A percentile compares a stretch with the other conserved stretches of the same genome.
phyloP scores from a whole-genome alignment of 2,797 vertebrate genomes.

The Ctenopoma multispine region DNA sequence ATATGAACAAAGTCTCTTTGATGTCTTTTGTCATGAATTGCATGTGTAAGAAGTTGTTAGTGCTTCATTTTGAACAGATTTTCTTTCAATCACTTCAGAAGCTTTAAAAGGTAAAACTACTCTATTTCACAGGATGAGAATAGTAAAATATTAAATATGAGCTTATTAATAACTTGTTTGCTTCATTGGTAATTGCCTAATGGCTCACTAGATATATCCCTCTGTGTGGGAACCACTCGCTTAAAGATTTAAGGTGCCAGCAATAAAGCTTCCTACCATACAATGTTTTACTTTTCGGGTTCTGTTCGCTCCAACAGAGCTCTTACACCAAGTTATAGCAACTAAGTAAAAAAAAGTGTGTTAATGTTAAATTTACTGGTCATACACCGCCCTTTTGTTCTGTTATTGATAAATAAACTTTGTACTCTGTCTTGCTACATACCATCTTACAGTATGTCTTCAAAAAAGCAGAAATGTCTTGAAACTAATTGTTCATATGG shows the following conservation, averaged over 20 bases:
- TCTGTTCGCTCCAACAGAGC: background rate
- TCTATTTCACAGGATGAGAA: background rate
- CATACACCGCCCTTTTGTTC: background rate
- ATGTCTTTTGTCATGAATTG: background rate
- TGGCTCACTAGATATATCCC: background rate
- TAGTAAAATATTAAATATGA: background rate
- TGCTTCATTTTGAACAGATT: background rate
- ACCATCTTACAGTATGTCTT: background rate
- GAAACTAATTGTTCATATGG: constrained; percentile 35
- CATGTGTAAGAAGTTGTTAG: background rate
- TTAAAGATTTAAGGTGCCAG: background rate
- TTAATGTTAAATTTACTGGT: background rate
- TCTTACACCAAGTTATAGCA: background rate
- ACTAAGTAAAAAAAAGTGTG: too few relatives aligned
- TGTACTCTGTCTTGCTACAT: background rate
- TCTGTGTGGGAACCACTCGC: background rate
- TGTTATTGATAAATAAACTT: background rate
- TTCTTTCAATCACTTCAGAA: background rate
- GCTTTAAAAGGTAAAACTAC: background rate
- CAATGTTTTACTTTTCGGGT: background rate
- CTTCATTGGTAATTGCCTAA: background rate
- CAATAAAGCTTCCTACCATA: too few relatives aligned
- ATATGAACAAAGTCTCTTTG: background rate
- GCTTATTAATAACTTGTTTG: background rate
- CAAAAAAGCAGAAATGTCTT: constrained; percentile 10